phyloP scores from a whole-genome alignment of 2,113 vertebrate genomes.

The Mobula hypostoma region DNA sequence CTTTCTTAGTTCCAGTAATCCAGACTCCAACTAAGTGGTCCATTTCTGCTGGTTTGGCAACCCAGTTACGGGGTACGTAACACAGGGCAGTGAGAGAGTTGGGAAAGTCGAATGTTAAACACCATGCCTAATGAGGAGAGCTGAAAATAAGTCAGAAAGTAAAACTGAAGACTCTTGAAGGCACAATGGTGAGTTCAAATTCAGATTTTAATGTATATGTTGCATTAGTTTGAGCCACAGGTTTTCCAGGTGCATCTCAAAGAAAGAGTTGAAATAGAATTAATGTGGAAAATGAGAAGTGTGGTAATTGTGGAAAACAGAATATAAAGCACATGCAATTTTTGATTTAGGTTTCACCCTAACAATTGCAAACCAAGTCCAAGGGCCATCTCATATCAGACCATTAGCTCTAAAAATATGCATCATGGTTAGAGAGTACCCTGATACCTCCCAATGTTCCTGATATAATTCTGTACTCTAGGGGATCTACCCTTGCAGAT shows the following conservation, averaged over 20 bases:
- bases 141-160: background rate
- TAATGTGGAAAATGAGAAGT: background rate
- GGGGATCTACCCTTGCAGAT: background rate
- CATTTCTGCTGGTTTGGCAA: too few species aligned
- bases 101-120: background rate
- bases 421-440: background rate
- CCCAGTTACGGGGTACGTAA: too few species aligned
- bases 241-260: background rate
- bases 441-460: background rate
- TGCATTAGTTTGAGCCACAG: background rate
- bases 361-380: background rate
- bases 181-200: background rate
- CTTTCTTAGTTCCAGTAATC: too few species aligned
- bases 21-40: too few species aligned
- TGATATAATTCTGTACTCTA: background rate
- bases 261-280: background rate
- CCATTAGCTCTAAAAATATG: too few species aligned
- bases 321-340: background rate
- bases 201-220: background rate
- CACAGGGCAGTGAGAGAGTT: background rate
- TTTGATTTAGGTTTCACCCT: background rate
- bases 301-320: background rate
- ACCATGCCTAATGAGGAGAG: background rate
- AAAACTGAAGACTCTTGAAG: background rate
- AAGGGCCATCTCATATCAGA: background rate